Conservation (phyloP, 2,888 invertebrate species). For the Agrotis ipsilon region DNA sequence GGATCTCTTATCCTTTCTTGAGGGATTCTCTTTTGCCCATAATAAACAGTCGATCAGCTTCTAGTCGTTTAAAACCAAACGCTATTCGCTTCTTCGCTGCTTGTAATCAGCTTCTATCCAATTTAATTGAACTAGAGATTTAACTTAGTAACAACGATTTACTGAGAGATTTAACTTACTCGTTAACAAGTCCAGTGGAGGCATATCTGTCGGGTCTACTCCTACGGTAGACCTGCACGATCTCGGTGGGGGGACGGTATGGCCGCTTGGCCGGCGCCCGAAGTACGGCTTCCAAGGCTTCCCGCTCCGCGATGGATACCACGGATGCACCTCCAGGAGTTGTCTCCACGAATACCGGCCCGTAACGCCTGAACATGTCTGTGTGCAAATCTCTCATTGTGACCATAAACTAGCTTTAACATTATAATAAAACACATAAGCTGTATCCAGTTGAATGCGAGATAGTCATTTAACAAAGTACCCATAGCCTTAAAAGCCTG, state of each 20-base stretch:
- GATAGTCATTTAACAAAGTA: not conserved
- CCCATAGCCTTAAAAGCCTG: not conserved
- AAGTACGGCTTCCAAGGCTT: constrained; percentile 95
- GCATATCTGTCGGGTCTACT: constrained; percentile 95
- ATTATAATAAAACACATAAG: not conserved
- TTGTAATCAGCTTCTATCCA: not conserved
- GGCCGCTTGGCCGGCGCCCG: constrained; percentile 94
- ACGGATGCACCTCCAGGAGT: constrained; percentile 94
- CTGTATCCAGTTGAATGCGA: too few species aligned
- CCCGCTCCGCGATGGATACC: constrained; percentile 93
- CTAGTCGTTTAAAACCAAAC: not conserved
- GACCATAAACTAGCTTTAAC: constrained; percentile 68
- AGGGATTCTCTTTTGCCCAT: not conserved
- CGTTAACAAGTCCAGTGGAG: constrained; percentile 95
- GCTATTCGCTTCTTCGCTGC: not conserved
- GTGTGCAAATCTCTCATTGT: constrained; percentile 85
- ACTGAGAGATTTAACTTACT: constrained; percentile 91
- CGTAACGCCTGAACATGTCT: constrained; percentile 94
- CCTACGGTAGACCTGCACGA: constrained; percentile 94
- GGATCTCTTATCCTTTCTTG: not conserved
- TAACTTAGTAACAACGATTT: constrained; percentile 85
- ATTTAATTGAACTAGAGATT: not conserved
- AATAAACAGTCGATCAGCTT: not conserved
- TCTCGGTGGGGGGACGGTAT: constrained; percentile 95
- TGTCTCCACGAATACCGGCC: constrained; percentile 94